These are phyloP conservation scores for Cylindroiulus punctatus DNA, from an alignment of 2,888 invertebrate species.

Conservation along the genomic window DNA sequence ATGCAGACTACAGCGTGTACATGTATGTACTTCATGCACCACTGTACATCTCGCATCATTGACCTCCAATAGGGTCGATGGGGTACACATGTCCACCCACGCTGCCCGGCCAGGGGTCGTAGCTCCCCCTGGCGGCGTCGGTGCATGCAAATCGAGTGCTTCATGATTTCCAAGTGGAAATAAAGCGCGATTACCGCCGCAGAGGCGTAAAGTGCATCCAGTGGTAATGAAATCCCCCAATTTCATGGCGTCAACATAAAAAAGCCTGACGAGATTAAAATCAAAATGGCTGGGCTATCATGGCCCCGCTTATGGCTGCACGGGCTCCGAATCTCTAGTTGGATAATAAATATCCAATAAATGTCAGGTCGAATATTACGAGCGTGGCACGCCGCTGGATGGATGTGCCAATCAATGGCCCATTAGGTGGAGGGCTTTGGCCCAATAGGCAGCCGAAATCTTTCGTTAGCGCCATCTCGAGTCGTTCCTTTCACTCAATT, in stretches of 20 bases:
- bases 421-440: constrained; percentile 21
- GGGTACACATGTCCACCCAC: too few relatives aligned
- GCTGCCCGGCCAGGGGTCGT: background rate
- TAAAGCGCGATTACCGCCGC: background rate
- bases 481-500: background rate
- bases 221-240: constrained; percentile 46
- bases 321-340: constrained; percentile 6
- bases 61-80: too few relatives aligned
- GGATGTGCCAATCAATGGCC: constrained; percentile 41
- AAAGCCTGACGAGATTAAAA: constrained; percentile 47
- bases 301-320: constrained; percentile 21
- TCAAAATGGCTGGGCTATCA: constrained; percentile 39
- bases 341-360: constrained; percentile 47
- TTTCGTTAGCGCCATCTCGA: constrained; percentile 19
- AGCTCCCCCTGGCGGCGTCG: background rate
- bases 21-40: too few relatives aligned
- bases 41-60: background rate
- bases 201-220: background rate
- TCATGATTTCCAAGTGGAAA: background rate
- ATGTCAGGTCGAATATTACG: constrained; percentile 45
- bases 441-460: background rate
- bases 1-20: too few relatives aligned
- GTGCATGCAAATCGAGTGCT: background rate
- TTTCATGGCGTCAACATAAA: constrained; percentile 47
- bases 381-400: constrained; percentile 20